A percentile compares a stretch with the other conserved stretches of the same genome.
Conservation (phyloP, 2,888 invertebrate species). For the Andrena marginata region DNA sequence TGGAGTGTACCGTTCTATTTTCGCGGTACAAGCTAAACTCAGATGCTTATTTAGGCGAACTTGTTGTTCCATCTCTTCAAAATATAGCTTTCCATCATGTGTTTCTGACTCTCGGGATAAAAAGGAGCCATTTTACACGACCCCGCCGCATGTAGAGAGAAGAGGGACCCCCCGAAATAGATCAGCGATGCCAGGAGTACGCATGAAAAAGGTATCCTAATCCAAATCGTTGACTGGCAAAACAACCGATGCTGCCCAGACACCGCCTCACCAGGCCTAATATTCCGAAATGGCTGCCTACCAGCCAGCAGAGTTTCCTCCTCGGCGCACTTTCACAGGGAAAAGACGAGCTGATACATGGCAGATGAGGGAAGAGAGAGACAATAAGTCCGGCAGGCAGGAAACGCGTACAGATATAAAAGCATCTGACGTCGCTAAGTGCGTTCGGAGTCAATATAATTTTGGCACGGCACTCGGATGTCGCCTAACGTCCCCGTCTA, state of each 20-base stretch:
- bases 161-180: too few species aligned
- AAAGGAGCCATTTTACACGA: too few species aligned
- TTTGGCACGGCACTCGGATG: conserved; percentile 81
- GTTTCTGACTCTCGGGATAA: neutral
- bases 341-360: neutral
- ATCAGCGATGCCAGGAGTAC: too few species aligned
- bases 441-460: conserved; percentile 81
- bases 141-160: too few species aligned
- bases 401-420: conserved; percentile 69
- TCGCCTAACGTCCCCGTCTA: conserved; percentile 67
- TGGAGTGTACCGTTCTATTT: conserved; percentile 11
- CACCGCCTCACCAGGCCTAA: neutral
- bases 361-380: neutral
- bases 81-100: neutral
- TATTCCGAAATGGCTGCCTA: neutral
- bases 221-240: too few species aligned
- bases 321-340: neutral
- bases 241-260: neutral
- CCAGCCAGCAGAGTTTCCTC: neutral
- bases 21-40: conserved; percentile 11
- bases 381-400: conserved; percentile 39
- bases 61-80: neutral
- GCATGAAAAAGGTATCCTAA: too few species aligned
- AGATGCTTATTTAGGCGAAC: neutral
- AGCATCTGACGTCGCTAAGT: conserved; percentile 76